Evolutionary conservation across 2,113 vertebrate species (phyloP).

Genomic region (Delphinus delphis): DNA sequence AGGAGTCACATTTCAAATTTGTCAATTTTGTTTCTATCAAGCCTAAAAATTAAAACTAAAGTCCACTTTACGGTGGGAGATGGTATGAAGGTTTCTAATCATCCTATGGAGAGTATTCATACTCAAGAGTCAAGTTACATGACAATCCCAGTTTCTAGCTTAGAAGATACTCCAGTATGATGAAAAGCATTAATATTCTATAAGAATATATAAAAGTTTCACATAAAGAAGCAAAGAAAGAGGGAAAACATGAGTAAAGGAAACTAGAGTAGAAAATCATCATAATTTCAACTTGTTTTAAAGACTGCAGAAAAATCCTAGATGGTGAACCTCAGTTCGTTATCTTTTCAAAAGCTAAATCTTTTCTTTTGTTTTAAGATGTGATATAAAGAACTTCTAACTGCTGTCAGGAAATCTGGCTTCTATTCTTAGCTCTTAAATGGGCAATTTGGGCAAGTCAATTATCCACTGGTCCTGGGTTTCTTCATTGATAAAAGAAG

Average conservation of each 20-base stretch:
- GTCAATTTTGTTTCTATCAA: not conserved
- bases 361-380: not conserved
- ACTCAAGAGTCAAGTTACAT: not conserved
- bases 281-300: not conserved
- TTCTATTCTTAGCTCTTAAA: slow-evolving; percentile 1
- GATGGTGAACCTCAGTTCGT: not conserved
- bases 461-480: not conserved
- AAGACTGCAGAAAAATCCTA: not conserved
- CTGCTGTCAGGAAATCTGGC: not conserved
- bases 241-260: not conserved
- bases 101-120: not conserved
- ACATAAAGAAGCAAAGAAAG: not conserved
- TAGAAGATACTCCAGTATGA: not conserved
- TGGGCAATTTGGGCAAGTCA: not conserved
- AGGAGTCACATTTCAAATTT: not conserved
- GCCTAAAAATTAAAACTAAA: not conserved
- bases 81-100: not conserved
- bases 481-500: not conserved
- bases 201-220: not conserved
- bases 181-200: not conserved
- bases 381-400: not conserved
- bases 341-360: not conserved
- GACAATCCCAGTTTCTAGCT: not conserved
- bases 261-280: not conserved
- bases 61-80: not conserved